Base-by-base conservation (phyloP, 2,888 invertebrate genomes). In the Ochropacha duplaris region DNA sequence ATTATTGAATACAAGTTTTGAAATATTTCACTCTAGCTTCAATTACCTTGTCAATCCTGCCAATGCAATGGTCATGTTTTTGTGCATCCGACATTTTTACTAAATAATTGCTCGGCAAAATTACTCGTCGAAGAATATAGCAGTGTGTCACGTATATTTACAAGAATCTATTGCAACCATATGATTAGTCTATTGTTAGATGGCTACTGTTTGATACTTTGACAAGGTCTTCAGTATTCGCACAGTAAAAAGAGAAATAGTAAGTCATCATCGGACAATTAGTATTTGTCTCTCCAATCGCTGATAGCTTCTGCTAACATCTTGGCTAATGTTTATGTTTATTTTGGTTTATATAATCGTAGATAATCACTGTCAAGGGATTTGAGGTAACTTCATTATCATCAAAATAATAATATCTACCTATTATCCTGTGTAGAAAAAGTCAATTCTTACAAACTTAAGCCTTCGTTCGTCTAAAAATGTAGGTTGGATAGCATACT, bases 111-210 rank as follows among this genome's bases (percentile, higher is more conserved):
- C 28, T 51, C 52, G 9, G n/a, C 24, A 55, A 55, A 57, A 39
- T n/a, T 61, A 59, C 52, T 71, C 31, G 22, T 50, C 22, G 28
- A 58, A 49, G 59, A 22, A n/a, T 3, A 0, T 2, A 52, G 0
- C 78, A 9, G 78, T 86, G 59, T 80, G 80, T 84, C 68, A 54
- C 59, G 12, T 60, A 57, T 73, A 78, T 79, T 76, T 76, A 76
- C 71, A 74, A 73, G 68, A 68, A 70, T 75, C 68, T 78, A 74
- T 78, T 75, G 83, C 81, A 76, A 75, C 75, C 83, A 75, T 78
- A 77, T 90, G 89, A 91, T 92, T 90, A 88, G 85, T 82, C 79
- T 78, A 90, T 92, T 91, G 90, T 90, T 67, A 31, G 31, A 64
- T 55, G 66, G 89, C 92, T 90, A 91, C 92, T 86, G 91, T 91